Base-by-base conservation (phyloP, 2,797 vertebrate genomes). In the Falco peregrinus region DNA sequence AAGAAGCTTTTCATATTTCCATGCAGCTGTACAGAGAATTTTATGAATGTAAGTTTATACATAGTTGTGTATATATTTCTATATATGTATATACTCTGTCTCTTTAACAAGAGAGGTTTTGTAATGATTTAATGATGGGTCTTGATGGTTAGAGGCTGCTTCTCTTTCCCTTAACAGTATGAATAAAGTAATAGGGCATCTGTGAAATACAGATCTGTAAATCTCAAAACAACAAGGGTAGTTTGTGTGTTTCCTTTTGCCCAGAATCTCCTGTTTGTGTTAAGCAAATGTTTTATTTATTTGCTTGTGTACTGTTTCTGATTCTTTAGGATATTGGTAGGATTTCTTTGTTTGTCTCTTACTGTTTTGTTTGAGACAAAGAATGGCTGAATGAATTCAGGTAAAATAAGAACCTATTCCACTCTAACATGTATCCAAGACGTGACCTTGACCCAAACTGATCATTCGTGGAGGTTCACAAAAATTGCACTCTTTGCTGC, bases 131-230 rank as follows among this genome's bases (percentile, higher is more conserved):
- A 97, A 95, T 95, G 91, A 97, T 95, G 84, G 93, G 50, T 95
- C 91, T 93, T 97, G 94, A 97, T 96, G 86, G 95, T 94, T 96
- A 95, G 91, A 91, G 71, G 73, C 86, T 95, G 84, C 82, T 91
- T 97, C 86, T 97, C 43, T 95, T 80, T 96, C 95, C 91, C 95
- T 94, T 93, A 97, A 85, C 64, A 71, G 79, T 95, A 95, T 96
- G 95, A 97, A 97, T 97, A 97, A 98, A 97, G 97, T 85, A 98
- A 96, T 56, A 96, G 95, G 85, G 92, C 91, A 94, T 96, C 94
- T 97, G 87, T 97, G 96, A 97, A 96, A 97, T 67, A 95, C 28
- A 1, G 86, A 94, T 80, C 91, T 84, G 95, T 97, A 97, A 97
- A 97, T 96, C 97, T 98, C 96, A 87, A 65, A 97, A 96, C 92